These are phyloP conservation scores for Bothrops alternatus DNA, from an alignment of 2,797 vertebrate species.

Conservation along the genomic window DNA sequence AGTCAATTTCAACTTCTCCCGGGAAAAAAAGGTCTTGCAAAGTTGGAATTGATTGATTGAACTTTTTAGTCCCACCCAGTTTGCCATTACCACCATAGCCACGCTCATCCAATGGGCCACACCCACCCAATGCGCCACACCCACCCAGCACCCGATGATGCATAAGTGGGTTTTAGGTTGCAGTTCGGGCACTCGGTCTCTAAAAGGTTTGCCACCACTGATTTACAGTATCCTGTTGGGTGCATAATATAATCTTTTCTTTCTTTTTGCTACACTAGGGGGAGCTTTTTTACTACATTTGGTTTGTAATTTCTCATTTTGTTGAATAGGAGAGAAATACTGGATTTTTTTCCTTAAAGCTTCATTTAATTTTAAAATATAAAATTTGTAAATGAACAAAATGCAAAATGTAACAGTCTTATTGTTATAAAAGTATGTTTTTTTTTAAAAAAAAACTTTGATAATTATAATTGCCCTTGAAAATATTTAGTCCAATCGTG, in stretches of 20 bases:
- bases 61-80: no score
- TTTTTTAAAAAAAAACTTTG: not conserved
- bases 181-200: no score
- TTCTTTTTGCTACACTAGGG: constrained; percentile 7
- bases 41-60: no score
- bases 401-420: not conserved
- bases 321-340: not conserved
- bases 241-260: not conserved
- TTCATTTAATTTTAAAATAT: not conserved
- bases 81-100: no score
- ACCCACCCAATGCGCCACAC: no score
- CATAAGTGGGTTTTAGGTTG: no score
- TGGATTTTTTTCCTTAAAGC: not conserved
- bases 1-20: no score
- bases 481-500: not conserved
- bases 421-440: not conserved
- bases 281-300: constrained; percentile 13
- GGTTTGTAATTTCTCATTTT: not conserved
- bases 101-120: no score
- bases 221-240: not conserved
- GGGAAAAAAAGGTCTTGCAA: no score
- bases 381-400: not conserved
- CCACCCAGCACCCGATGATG: no score
- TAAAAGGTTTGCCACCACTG: no score
- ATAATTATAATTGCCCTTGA: not conserved